These are phyloP conservation scores for Thysanoteuthis rhombus DNA, from an alignment of 2,888 invertebrate genomes.

Conservation along the genomic window DNA sequence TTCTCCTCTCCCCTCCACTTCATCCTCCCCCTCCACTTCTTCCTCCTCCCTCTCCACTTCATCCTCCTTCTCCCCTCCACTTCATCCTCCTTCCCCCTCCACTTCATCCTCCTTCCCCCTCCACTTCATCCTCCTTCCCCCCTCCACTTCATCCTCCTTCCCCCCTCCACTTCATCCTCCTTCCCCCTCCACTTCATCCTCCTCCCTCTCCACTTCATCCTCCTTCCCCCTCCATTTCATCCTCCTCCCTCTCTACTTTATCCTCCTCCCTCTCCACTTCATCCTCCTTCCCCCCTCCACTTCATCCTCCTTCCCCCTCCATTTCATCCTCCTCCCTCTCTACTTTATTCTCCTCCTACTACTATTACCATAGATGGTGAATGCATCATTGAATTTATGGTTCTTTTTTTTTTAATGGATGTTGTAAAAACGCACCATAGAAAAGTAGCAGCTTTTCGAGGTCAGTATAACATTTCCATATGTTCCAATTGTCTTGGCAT, in stretches of 20 bases:
- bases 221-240: background rate
- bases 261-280: background rate
- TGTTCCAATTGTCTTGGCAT: too few species aligned
- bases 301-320: background rate
- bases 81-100: background rate
- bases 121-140: background rate
- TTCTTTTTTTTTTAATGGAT: too few species aligned
- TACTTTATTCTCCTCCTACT: background rate
- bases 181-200: background rate
- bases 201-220: background rate
- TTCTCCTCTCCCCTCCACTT: background rate
- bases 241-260: background rate
- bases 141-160: background rate
- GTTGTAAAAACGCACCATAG: too few species aligned
- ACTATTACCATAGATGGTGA: too few species aligned
- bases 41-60: background rate
- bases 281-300: too few species aligned
- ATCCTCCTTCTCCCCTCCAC: background rate
- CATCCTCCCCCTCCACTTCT: background rate
- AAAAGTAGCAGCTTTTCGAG: too few species aligned
- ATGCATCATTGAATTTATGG: too few species aligned
- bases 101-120: background rate
- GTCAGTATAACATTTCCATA: too few species aligned
- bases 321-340: background rate
- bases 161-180: background rate